Evolutionary conservation across 2,888 invertebrate species (phyloP).

Genomic region (Synergus gifuensis): DNA sequence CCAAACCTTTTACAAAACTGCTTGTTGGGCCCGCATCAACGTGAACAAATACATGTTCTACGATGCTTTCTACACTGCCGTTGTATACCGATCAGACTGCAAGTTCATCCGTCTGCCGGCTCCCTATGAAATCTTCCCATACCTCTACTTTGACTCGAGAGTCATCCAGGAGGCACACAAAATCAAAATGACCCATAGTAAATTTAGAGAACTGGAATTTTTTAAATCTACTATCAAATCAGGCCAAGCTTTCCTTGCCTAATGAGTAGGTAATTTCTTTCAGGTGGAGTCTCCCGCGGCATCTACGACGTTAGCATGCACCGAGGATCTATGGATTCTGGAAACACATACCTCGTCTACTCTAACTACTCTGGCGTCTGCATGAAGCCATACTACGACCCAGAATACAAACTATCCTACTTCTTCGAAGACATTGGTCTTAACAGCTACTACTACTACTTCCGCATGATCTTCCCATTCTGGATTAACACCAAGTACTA

Average conservation of each 20-base stretch:
- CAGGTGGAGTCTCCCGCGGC: slow-evolving; percentile 52
- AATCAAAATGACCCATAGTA: slow-evolving; percentile 78
- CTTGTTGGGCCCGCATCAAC: slow-evolving; percentile 83
- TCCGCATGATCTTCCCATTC: slow-evolving; percentile 84
- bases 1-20: slow-evolving; percentile 85
- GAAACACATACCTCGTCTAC: slow-evolving; percentile 80
- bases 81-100: slow-evolving; percentile 83
- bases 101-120: slow-evolving; percentile 85
- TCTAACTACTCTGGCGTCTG: slow-evolving; percentile 82
- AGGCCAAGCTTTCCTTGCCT: not conserved
- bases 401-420: slow-evolving; percentile 83
- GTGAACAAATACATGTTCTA: slow-evolving; percentile 85
- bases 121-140: slow-evolving; percentile 86
- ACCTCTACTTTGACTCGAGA: slow-evolving; percentile 84
- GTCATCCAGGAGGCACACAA: slow-evolving; percentile 84
- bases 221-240: not conserved
- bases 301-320: slow-evolving; percentile 73
- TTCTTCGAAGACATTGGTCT: slow-evolving; percentile 85
- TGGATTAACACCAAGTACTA: slow-evolving; percentile 82
- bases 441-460: slow-evolving; percentile 84
- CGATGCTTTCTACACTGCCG: slow-evolving; percentile 83
- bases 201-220: slow-evolving; percentile 6
- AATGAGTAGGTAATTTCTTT: not conserved
- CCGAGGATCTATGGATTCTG: slow-evolving; percentile 53
- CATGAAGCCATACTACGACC: slow-evolving; percentile 77